phyloP scores from a whole-genome alignment of 2,888 invertebrate species.

The Caenorhabditis sinica region DNA sequence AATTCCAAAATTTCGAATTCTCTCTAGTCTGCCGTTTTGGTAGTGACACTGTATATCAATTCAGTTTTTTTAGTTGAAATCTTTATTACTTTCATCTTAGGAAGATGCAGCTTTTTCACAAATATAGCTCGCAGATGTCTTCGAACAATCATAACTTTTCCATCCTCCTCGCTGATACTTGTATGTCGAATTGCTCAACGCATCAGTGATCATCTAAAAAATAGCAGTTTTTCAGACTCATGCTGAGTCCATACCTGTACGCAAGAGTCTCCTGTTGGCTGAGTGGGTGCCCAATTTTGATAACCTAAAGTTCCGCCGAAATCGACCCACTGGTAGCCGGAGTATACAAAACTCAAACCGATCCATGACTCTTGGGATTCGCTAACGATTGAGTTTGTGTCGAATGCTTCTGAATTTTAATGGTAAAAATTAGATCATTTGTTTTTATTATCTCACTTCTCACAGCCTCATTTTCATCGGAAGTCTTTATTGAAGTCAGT shows the following conservation, averaged over 20 bases:
- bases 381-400: conserved; percentile 25
- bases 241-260: too few relatives aligned
- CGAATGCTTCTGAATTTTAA: conserved; percentile 42
- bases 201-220: conserved; percentile 60
- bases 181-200: conserved; percentile 45
- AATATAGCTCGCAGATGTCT: conserved; percentile 46
- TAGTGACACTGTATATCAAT: too few relatives aligned
- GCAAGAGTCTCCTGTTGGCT: neutral
- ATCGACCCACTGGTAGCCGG: neutral
- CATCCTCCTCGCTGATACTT: conserved; percentile 49
- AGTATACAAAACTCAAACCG: too few relatives aligned
- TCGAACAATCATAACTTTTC: conserved; percentile 46
- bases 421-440: neutral
- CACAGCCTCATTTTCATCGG: conserved; percentile 31
- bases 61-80: too few relatives aligned
- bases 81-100: too few relatives aligned
- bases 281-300: conserved; percentile 40
- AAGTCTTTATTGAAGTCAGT: conserved; percentile 3
- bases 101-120: too few relatives aligned
- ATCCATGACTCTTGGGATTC: conserved; percentile 38
- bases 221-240: too few relatives aligned
- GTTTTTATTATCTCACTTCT: conserved; percentile 17
- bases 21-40: too few relatives aligned
- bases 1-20: too few relatives aligned
- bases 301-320: conserved; percentile 5